These are phyloP conservation scores for Dasyurus viverrinus DNA, from an alignment of 2,113 vertebrate genomes.

Conservation along the genomic window DNA sequence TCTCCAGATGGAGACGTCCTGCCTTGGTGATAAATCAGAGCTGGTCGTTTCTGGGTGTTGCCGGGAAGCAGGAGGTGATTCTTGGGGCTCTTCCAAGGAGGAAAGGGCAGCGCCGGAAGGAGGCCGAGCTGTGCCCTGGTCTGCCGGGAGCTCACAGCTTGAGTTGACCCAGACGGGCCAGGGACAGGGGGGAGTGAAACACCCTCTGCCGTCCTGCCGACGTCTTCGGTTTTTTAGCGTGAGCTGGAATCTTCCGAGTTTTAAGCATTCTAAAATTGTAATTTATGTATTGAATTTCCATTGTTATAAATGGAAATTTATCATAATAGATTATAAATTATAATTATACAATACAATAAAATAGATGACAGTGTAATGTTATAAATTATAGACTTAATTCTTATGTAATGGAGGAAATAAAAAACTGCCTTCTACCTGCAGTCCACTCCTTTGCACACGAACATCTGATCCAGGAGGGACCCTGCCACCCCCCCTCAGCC, in stretches of 20 bases:
- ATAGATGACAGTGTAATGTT: too few relatives aligned
- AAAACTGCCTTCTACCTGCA: neutral
- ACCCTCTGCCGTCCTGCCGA: neutral
- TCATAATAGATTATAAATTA: too few relatives aligned
- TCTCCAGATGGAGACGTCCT: neutral
- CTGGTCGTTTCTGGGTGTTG: too few relatives aligned
- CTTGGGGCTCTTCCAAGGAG: too few relatives aligned
- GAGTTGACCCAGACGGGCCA: neutral
- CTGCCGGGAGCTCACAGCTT: neutral
- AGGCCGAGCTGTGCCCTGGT: neutral
- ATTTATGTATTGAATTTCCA: too few relatives aligned
- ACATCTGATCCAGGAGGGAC: neutral
- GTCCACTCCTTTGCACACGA: too few relatives aligned
- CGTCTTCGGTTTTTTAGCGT: neutral
- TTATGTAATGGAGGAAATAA: neutral
- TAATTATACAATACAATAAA: too few relatives aligned
- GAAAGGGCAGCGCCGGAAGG: neutral
- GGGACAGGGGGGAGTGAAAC: neutral
- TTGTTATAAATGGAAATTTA: too few relatives aligned
- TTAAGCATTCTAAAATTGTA: neutral
- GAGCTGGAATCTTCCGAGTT: neutral
- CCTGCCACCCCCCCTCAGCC: neutral
- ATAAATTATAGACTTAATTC: too few relatives aligned
- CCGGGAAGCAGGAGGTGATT: neutral
- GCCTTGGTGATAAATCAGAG: too few relatives aligned